These are phyloP conservation scores for Psittacula echo DNA, from an alignment of 2,797 vertebrate species.

Conservation along the genomic window DNA sequence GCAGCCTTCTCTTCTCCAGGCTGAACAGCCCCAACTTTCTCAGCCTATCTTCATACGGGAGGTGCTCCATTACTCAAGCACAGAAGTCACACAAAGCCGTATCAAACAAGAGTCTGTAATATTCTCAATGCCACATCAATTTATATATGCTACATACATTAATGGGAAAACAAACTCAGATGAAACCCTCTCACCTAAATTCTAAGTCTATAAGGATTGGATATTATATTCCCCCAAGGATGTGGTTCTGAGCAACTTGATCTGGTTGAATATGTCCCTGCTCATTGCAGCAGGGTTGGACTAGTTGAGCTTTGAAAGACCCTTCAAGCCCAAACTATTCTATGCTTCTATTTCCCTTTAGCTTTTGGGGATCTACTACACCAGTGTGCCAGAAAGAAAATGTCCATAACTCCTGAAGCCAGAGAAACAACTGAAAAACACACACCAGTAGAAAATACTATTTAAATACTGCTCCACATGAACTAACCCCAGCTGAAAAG, in stretches of 20 bases:
- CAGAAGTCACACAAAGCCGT: background rate
- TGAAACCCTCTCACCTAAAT: background rate
- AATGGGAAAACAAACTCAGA: background rate
- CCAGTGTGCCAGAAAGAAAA: background rate
- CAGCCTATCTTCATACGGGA: background rate
- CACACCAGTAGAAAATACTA: background rate
- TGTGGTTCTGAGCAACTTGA: background rate
- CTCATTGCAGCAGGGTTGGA: background rate
- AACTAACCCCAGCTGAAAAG: slow-evolving; percentile 26
- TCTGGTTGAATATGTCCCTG: background rate
- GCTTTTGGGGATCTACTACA: background rate
- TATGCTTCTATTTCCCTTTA: background rate
- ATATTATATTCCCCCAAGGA: background rate
- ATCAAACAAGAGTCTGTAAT: background rate
- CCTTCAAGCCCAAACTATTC: background rate
- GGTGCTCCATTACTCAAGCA: background rate
- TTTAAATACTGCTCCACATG: background rate
- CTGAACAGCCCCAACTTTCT: background rate
- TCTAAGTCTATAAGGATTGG: background rate
- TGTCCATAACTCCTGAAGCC: background rate
- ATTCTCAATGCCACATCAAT: background rate
- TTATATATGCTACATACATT: background rate
- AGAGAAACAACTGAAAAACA: slow-evolving; percentile 1
- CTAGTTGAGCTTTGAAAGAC: background rate
- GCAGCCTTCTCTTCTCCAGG: background rate